Evolutionary conservation across 1,140 invertebrate species (phyloP), one percentile per base, ranked within the genome.

Genomic region (Rhagoletis pomonella): DNA sequence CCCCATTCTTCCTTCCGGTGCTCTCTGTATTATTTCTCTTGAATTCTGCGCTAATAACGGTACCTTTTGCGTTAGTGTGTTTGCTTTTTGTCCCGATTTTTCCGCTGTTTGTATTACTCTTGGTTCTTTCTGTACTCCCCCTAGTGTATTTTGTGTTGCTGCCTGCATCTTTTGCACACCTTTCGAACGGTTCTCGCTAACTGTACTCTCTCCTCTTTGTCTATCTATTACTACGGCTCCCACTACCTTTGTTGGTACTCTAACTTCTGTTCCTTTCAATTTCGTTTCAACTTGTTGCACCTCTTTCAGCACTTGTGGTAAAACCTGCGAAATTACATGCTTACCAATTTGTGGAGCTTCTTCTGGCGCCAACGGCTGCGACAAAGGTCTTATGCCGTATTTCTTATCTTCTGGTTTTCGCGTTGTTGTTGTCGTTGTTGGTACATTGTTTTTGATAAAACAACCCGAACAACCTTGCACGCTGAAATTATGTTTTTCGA

Each of bases 401-500:
- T 92, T 92, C 44, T 88, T 86, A 58, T 59, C 50, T 81, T 69
- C 84, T 5, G 69, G 39, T 5, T 85, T 85, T 42, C 73, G 6
- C 4, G 73, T 60, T 47, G 59, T 39, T 67, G 84, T 69, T 55
- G 69, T 58, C 29, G 60, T 59, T 60, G 65, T 69, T n/a, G 77
- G 86, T 67, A 29, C 29, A 14, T 42, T 65, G 87, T 90, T 89
- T 58, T 88, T 88, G 39, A 92, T 62, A 55, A 92, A 92, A 55
- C 91, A 92, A 29, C 91, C 91, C 0, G 91, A 90, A 84, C 91
- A 92, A 60, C 89, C 91, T 65, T 89, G 88, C 9, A 87, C 88
- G 47, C 89, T 88, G 59, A 90, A 91, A 29, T 87, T 89, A 5
- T 89, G 81, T 69, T 88, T 89, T 0, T 89, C 86, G 14, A 88